These are phyloP conservation scores for Dolichotis patagonum DNA, from an alignment of 2,113 vertebrate species.

Conservation along the genomic window DNA sequence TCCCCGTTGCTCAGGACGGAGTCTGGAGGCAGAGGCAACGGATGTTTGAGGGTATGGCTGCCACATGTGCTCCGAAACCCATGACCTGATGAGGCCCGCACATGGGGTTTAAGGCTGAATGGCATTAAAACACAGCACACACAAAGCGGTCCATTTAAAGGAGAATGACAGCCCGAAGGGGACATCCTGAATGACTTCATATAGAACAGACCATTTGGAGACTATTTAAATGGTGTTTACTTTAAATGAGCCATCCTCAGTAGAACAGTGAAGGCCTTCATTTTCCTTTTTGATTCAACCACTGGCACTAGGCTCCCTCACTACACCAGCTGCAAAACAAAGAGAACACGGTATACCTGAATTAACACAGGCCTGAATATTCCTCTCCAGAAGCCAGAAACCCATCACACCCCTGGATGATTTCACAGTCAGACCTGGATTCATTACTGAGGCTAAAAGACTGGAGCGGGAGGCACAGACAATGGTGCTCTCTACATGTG, in stretches of 20 bases:
- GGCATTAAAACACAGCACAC: conserved; percentile 61
- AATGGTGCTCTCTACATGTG: not conserved
- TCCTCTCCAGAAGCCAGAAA: conserved; percentile 46
- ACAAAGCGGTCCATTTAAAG: conserved; percentile 75
- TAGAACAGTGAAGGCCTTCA: conserved; percentile 69
- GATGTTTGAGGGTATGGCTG: conserved; percentile 66
- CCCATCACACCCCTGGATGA: not conserved
- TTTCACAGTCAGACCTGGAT: conserved; percentile 49
- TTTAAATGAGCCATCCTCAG: conserved; percentile 74
- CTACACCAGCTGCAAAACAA: conserved; percentile 82
- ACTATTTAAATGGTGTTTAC: conserved; percentile 79
- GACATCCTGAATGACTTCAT: conserved; percentile 75
- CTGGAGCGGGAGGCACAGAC: not conserved
- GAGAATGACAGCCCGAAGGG: conserved; percentile 70
- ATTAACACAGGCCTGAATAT: not conserved
- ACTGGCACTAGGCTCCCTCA: conserved; percentile 57
- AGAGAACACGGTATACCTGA: conserved; percentile 67
- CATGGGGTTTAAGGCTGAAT: conserved; percentile 74
- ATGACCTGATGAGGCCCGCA: conserved; percentile 70
- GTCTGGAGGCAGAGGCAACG: conserved; percentile 18
- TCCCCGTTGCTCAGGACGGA: not conserved
- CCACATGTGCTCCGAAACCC: conserved; percentile 74
- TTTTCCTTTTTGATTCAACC: conserved; percentile 73
- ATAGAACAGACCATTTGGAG: conserved; percentile 78
- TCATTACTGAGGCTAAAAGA: not conserved